Evolutionary conservation across 2,797 vertebrate species (phyloP).

Genomic region (Gallinago solitaria): DNA sequence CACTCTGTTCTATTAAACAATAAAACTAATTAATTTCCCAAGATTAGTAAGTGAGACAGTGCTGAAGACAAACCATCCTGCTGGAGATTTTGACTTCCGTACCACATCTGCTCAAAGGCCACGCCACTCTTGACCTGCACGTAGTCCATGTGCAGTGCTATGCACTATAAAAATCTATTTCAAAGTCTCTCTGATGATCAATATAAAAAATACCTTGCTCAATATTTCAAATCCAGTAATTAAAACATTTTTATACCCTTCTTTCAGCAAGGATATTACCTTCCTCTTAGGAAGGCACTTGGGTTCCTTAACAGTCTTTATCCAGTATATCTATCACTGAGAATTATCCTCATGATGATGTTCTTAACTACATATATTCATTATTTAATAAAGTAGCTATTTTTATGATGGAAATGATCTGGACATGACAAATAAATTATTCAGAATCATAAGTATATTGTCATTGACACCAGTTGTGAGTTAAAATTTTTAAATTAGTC

Average conservation of each 20-base stretch:
- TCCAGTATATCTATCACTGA: conserved; percentile 39
- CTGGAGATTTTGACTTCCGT: not conserved
- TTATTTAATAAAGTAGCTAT: conserved; percentile 61
- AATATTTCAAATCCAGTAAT: conserved; percentile 26
- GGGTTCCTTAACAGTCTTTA: conserved; percentile 8
- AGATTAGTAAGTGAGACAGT: not conserved
- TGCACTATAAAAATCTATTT: not conserved
- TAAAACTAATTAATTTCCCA: not conserved
- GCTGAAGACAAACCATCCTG: not conserved
- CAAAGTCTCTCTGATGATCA: not conserved
- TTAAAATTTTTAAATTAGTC: conserved; percentile 29
- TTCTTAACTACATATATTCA: conserved; percentile 50
- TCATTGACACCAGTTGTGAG: conserved; percentile 25
- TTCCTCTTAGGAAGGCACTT: not conserved
- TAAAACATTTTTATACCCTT: conserved; percentile 7
- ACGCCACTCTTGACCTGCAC: not conserved
- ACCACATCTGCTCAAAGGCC: not conserved
- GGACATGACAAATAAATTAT: conserved; percentile 57
- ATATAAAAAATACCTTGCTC: not conserved
- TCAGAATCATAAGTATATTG: conserved; percentile 37
- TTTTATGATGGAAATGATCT: conserved; percentile 51
- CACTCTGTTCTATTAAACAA: not conserved
- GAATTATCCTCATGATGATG: conserved; percentile 56
- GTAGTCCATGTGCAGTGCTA: not conserved
- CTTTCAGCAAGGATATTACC: not conserved